Evolutionary conservation across 1,140 invertebrate genomes (phyloP), one percentile per base, ranked within the genome.

Genomic region (Eubasilissa regina): DNA sequence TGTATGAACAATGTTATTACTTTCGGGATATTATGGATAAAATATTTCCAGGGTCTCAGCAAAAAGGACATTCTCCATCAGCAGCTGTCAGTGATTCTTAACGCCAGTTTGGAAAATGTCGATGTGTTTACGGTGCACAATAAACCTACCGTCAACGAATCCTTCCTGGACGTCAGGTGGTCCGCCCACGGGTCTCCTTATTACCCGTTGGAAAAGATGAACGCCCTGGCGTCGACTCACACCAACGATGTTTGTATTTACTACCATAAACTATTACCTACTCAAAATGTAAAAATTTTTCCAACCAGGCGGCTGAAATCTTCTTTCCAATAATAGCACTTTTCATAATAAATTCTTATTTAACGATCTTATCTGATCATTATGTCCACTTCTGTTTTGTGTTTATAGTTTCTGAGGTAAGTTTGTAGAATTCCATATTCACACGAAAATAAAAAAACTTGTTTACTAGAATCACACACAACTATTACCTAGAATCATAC

Each of bases 161-260:
- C 92, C 60, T 90, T 87, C 19, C 84, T 96, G 47, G 97, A 99
- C 85, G 94, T 98, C 0, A 89, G 97, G 80, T 99, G 95, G 86
- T 95, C 97, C 0, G 97, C 95, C 0, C 97, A 98, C 86, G 95
- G 95, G 0, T 97, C 96, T 0, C 97, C 97, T 0, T 98, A 97
- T 85, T 97, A 97, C 84, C 92, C 93, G 0, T 89, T 96, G 0
- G 95, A 97, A 86, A 95, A 94, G 85, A 87, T 98, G 0, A 96
- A 98, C 82, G 94, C 95, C 0, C 92, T 95, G 74, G 89, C 96
- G 13, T 90, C 91, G 4, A 88, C 91, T 21, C 90, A 94, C 83
- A 91, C 93, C 81, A 88, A 91, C 56, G 89, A 93, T 87, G 93
- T 94, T 84, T 84, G 75, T 35, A 64, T 75, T 0, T 55, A n/a